Percentiles rank a stretch among this genome's conserved stretches.
These are phyloP conservation scores for Anagrus nilaparvatae DNA, from an alignment of 1,140 invertebrate species.

Conservation along the genomic window DNA sequence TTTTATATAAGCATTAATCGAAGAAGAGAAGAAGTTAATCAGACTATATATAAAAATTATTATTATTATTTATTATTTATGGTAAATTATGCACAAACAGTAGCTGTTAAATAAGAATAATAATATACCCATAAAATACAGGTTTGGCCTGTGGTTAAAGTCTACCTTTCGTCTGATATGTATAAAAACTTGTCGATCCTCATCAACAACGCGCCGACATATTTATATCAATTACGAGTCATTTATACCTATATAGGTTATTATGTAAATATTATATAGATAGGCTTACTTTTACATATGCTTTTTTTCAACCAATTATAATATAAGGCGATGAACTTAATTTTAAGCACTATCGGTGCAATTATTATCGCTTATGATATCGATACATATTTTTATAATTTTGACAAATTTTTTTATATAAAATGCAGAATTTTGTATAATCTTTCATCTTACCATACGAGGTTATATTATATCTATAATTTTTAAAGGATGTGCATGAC, in stretches of 20 bases:
- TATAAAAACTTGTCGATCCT: neutral
- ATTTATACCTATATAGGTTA: slow-evolving; percentile 14
- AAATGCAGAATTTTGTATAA: no score
- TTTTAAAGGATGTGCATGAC: no score
- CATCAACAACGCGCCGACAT: slow-evolving; percentile 10
- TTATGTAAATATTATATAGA: slow-evolving; percentile 9
- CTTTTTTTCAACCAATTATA: slow-evolving; percentile 10
- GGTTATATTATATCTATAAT: no score
- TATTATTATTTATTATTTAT: slow-evolving; percentile 12
- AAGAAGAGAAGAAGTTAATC: no score
- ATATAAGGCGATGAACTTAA: slow-evolving; percentile 3
- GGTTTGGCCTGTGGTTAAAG: neutral
- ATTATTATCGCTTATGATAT: neutral
- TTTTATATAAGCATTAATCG: no score
- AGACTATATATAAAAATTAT: no score
- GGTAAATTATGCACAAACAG: neutral
- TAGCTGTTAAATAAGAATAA: neutral
- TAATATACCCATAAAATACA: slow-evolving; percentile 7
- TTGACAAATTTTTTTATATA: neutral
- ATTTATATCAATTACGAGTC: slow-evolving; percentile 26
- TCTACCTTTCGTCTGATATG: neutral
- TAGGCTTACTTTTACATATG: no score
- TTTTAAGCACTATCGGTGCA: slow-evolving; percentile 2
- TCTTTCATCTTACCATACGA: no score
- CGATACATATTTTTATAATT: neutral